These are phyloP conservation scores for Ennomos erosarius DNA, from an alignment of 2,888 invertebrate species.

Conservation along the genomic window DNA sequence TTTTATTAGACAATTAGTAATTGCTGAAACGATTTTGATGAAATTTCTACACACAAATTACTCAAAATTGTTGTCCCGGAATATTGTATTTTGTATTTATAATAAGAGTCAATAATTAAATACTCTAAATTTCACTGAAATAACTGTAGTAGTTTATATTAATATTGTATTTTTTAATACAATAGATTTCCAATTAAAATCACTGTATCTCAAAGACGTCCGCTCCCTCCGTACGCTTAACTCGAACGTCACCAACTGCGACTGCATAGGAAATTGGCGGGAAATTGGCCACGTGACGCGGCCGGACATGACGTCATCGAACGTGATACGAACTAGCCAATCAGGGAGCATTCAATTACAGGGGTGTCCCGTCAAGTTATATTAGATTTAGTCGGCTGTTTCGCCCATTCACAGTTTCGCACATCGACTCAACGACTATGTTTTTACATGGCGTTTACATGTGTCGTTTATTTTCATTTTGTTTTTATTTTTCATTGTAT, in stretches of 20 bases:
- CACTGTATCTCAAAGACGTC: slow-evolving; percentile 33
- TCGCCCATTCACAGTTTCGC: slow-evolving; percentile 10
- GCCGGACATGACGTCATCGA: slow-evolving; percentile 73
- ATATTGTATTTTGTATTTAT: too few species aligned
- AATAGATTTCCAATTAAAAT: neutral
- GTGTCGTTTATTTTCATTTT: slow-evolving; percentile 8
- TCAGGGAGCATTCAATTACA: slow-evolving; percentile 74
- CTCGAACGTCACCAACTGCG: slow-evolving; percentile 50
- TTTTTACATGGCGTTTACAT: too few species aligned
- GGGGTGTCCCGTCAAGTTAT: slow-evolving; percentile 47
- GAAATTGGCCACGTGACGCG: slow-evolving; percentile 78
- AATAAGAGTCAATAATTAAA: too few species aligned
- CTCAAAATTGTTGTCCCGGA: too few species aligned
- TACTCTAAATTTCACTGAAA: too few species aligned
- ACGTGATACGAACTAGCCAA: slow-evolving; percentile 75
- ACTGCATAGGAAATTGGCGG: slow-evolving; percentile 75
- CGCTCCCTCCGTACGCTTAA: slow-evolving; percentile 36
- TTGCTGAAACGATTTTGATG: too few species aligned
- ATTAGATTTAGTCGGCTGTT: slow-evolving; percentile 45
- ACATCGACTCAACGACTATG: too few species aligned
- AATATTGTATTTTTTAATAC: too few species aligned
- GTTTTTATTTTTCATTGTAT: neutral
- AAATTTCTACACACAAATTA: too few species aligned
- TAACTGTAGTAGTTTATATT: too few species aligned
- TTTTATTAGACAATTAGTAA: too few species aligned